A percentile compares a stretch with the other conserved stretches of the same genome.
Conservation (phyloP, 2,888 invertebrate genomes). For the Plebejus anna region DNA sequence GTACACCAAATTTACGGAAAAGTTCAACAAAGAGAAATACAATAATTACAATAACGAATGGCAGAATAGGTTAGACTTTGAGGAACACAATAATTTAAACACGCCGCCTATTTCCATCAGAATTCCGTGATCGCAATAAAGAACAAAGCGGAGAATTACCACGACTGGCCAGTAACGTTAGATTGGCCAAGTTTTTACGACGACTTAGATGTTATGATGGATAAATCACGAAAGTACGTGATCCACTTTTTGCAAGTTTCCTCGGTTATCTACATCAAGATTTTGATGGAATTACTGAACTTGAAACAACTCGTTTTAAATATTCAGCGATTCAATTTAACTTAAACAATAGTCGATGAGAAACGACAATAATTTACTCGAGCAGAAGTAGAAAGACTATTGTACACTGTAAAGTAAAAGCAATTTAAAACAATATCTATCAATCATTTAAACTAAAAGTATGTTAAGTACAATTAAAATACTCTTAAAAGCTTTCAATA, state of each 20-base stretch:
- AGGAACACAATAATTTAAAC: not conserved
- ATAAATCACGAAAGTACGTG: slow-evolving; percentile 26
- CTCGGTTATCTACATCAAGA: not conserved
- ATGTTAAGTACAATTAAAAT: not conserved
- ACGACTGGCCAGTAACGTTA: slow-evolving; percentile 8
- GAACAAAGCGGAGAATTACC: slow-evolving; percentile 11
- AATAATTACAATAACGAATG: not conserved
- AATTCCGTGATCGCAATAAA: slow-evolving; percentile 14
- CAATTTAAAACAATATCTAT: slow-evolving; percentile 1
- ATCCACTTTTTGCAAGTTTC: slow-evolving; percentile 16
- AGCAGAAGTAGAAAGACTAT: not conserved
- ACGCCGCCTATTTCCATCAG: not conserved
- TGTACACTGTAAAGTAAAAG: not conserved
- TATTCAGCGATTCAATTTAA: not conserved
- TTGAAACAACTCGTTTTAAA: not conserved
- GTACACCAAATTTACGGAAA: not conserved
- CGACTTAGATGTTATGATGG: slow-evolving; percentile 26
- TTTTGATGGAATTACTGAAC: not conserved
- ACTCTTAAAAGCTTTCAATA: slow-evolving; percentile 19
- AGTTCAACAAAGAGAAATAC: not conserved
- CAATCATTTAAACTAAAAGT: not conserved
- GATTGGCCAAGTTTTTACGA: slow-evolving; percentile 29
- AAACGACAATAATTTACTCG: not conserved
- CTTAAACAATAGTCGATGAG: not conserved
- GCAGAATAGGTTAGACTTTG: not conserved